A percentile compares a stretch with the other conserved stretches of the same genome.
These are phyloP conservation scores for Philereme vetulata DNA, from an alignment of 2,888 invertebrate genomes.

Conservation along the genomic window DNA sequence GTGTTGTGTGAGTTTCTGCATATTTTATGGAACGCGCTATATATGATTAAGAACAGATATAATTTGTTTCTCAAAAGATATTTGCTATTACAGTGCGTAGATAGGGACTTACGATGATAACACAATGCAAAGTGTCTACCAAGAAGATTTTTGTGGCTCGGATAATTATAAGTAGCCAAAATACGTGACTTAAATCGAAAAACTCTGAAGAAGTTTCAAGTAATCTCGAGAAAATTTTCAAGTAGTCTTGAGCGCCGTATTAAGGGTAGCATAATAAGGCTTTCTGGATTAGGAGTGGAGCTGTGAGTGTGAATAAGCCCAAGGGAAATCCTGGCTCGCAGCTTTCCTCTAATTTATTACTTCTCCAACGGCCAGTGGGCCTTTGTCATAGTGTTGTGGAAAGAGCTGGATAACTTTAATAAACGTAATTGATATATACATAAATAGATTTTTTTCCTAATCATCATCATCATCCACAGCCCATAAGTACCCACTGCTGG, in stretches of 20 bases:
- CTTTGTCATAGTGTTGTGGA: slow-evolving; percentile 18
- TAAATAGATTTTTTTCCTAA: no score
- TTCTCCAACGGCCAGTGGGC: slow-evolving; percentile 76
- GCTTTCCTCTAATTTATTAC: slow-evolving; percentile 83
- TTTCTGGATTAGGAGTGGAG: slow-evolving; percentile 82
- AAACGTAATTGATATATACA: no score
- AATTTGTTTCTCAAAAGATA: no score
- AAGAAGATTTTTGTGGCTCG: no score
- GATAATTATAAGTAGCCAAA: slow-evolving; percentile 10
- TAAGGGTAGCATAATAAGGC: slow-evolving; percentile 83
- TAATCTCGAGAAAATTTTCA: slow-evolving; percentile 78
- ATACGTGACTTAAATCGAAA: slow-evolving; percentile 44
- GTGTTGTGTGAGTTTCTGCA: no score
- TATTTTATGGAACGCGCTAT: no score
- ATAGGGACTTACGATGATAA: no score
- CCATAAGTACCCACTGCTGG: no score
- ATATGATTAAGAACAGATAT: no score
- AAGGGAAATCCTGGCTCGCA: slow-evolving; percentile 82
- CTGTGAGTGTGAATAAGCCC: slow-evolving; percentile 83
- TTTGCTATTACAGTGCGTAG: no score
- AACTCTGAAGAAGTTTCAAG: slow-evolving; percentile 52
- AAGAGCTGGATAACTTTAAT: slow-evolving; percentile 9
- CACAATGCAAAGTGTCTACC: no score
- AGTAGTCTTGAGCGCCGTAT: slow-evolving; percentile 82
- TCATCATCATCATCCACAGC: no score